phyloP scores from a whole-genome alignment of 2,888 invertebrate genomes.

The Diloba caeruleocephala region DNA sequence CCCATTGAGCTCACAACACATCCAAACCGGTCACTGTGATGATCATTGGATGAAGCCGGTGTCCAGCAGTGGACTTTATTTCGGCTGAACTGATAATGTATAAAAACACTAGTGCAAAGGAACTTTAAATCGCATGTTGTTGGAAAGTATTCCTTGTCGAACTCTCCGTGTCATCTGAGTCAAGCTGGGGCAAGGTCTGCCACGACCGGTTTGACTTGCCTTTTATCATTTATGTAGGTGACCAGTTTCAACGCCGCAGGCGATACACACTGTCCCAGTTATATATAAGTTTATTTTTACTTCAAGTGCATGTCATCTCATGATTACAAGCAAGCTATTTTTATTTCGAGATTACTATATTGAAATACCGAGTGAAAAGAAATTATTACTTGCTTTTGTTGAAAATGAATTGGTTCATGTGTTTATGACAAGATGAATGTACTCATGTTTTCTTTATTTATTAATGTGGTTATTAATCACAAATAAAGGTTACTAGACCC shows the following conservation, averaged over 20 bases:
- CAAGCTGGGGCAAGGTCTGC: slow-evolving; percentile 39
- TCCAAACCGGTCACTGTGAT: too few relatives aligned
- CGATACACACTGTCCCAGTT: slow-evolving; percentile 13
- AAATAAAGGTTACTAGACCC: too few relatives aligned
- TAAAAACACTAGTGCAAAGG: too few relatives aligned
- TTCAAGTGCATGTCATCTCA: slow-evolving; percentile 12
- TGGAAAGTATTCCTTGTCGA: slow-evolving; percentile 36
- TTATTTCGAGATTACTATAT: slow-evolving; percentile 11
- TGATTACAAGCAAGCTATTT: slow-evolving; percentile 22
- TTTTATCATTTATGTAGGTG: slow-evolving; percentile 18
- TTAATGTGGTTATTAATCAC: too few relatives aligned
- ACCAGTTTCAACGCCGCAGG: slow-evolving; percentile 47
- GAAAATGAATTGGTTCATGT: not conserved
- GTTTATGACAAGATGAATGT: too few relatives aligned
- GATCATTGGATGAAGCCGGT: too few relatives aligned
- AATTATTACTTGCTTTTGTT: slow-evolving; percentile 4
- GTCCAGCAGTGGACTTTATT: too few relatives aligned
- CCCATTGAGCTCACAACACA: too few relatives aligned
- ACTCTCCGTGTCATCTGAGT: slow-evolving; percentile 45
- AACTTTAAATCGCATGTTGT: slow-evolving; percentile 17
- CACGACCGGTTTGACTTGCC: slow-evolving; percentile 40
- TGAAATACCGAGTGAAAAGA: slow-evolving; percentile 13
- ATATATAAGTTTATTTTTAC: not conserved
- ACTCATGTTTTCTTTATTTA: too few relatives aligned
- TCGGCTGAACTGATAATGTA: too few relatives aligned